phyloP scores from a whole-genome alignment of 2,888 invertebrate species.

The Lepetodrilus schrolli region DNA sequence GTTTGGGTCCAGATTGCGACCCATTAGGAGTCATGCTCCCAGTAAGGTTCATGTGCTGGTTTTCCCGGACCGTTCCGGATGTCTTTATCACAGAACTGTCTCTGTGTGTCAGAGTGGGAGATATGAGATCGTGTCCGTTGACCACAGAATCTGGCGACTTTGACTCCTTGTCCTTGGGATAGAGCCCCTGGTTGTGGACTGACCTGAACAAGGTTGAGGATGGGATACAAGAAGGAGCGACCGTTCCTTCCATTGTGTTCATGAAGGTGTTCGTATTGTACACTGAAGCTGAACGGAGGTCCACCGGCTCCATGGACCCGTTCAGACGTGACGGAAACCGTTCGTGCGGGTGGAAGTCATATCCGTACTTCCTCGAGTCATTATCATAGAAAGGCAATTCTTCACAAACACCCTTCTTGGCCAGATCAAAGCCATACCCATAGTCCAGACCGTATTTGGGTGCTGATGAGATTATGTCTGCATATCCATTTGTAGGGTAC shows the following conservation, averaged over 20 bases:
- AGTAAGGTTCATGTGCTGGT: conserved; percentile 40
- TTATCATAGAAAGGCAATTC: conserved; percentile 63
- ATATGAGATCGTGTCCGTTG: conserved; percentile 20
- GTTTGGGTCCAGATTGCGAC: conserved; percentile 38
- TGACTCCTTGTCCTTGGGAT: conserved; percentile 23
- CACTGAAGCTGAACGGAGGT: conserved; percentile 60
- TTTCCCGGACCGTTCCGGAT: conserved; percentile 51
- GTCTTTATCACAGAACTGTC: conserved; percentile 59
- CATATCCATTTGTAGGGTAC: conserved; percentile 69
- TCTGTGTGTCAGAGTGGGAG: neutral
- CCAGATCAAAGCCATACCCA: conserved; percentile 71
- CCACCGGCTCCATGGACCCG: conserved; percentile 63
- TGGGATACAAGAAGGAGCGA: conserved; percentile 51
- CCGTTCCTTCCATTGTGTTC: conserved; percentile 54
- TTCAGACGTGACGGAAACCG: conserved; percentile 62
- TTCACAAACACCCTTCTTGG: conserved; percentile 69
- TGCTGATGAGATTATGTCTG: conserved; percentile 68
- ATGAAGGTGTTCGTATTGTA: conserved; percentile 54
- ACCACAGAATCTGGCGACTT: conserved; percentile 26
- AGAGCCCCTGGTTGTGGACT: conserved; percentile 39
- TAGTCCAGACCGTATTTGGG: conserved; percentile 72
- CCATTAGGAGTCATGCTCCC: conserved; percentile 42
- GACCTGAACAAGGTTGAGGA: conserved; percentile 54
- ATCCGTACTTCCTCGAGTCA: conserved; percentile 65
- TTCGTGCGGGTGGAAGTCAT: conserved; percentile 52